These are phyloP conservation scores for Leucoraja ocellata DNA, from an alignment of 2,797 vertebrate species.

Conservation along the genomic window DNA sequence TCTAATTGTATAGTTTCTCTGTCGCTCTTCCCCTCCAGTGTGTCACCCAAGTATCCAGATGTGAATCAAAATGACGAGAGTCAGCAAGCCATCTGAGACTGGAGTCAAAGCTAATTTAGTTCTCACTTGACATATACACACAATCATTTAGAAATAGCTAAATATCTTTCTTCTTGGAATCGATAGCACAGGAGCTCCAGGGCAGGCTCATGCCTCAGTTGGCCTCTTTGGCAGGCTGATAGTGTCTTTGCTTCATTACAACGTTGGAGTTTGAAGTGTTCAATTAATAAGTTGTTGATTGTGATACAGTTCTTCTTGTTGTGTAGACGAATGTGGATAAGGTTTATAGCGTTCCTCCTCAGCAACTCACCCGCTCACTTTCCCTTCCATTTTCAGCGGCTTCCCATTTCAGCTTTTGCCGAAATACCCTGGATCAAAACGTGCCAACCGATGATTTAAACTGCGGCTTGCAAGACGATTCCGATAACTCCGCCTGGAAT, in stretches of 20 bases:
- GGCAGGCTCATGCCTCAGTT: not conserved
- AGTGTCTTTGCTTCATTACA: not conserved
- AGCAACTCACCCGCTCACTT: not conserved
- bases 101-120: not conserved
- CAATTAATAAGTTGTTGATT: not conserved
- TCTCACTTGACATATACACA: not conserved
- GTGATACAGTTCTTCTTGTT: not conserved
- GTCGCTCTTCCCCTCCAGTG: not conserved
- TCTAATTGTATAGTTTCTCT: not conserved
- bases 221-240: not conserved
- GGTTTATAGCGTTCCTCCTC: too few species aligned
- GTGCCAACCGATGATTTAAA: slow-evolving; percentile 82
- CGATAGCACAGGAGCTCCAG: not conserved
- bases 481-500: slow-evolving; percentile 87
- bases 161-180: not conserved
- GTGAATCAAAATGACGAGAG: not conserved
- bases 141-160: not conserved
- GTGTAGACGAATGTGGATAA: not conserved
- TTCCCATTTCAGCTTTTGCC: slow-evolving; percentile 89
- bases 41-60: not conserved
- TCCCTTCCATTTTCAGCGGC: slow-evolving; percentile 60
- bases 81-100: not conserved
- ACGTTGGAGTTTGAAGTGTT: not conserved
- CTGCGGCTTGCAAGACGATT: slow-evolving; percentile 75
- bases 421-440: slow-evolving; percentile 84